These are phyloP conservation scores for Pempheris klunzingeri DNA, from an alignment of 2,797 vertebrate species.

Conservation along the genomic window DNA sequence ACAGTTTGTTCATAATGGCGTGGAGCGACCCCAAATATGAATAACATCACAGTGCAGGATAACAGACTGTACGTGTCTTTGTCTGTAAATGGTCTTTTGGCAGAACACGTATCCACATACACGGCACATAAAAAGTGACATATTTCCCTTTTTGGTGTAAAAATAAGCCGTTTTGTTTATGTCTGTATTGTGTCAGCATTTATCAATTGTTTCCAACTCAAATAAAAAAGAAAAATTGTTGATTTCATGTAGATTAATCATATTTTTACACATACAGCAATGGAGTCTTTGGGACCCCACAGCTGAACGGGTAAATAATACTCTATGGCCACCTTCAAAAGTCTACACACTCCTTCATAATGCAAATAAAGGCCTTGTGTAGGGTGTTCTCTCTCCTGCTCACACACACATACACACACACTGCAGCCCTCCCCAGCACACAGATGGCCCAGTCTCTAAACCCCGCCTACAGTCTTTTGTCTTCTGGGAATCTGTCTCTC, in stretches of 20 bases:
- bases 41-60: neutral
- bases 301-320: constrained; percentile 6
- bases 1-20: neutral
- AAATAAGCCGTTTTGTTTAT: neutral
- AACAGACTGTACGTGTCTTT: neutral
- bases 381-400: constrained; percentile 26
- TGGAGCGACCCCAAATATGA: neutral
- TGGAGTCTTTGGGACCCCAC: neutral
- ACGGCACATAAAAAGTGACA: neutral
- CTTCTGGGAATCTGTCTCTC: constrained; percentile 81
- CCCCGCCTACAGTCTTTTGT: constrained; percentile 85
- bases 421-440: constrained; percentile 53
- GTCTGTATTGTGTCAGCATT: neutral
- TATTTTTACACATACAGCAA: neutral
- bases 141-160: neutral
- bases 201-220: too few species aligned
- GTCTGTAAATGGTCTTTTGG: neutral
- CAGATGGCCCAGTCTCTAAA: constrained; percentile 81
- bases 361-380: constrained; percentile 61
- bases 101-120: neutral
- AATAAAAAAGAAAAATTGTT: neutral
- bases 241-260: neutral
- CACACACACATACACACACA: constrained; percentile 30
- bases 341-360: constrained; percentile 55
- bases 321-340: constrained; percentile 5